phyloP scores from a whole-genome alignment of 1,140 invertebrate genomes.

The Nasonia longicornis region DNA sequence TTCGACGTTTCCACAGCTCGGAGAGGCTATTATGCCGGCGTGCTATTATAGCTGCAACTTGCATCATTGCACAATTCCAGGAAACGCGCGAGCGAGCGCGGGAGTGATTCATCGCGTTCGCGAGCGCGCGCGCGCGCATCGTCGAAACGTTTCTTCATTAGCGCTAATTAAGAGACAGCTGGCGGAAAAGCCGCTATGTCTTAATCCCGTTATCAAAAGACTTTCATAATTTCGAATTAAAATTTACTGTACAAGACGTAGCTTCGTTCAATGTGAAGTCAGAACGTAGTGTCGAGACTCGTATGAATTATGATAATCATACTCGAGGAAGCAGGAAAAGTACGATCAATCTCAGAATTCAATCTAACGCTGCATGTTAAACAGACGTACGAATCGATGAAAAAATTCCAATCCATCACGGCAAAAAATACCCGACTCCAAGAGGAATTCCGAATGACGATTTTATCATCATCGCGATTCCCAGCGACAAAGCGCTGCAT shows the following conservation, averaged over 20 bases:
- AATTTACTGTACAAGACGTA: not conserved
- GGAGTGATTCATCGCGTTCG: conserved; percentile 17
- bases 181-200: not conserved
- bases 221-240: not conserved
- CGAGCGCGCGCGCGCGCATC: not conserved
- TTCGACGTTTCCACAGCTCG: not conserved
- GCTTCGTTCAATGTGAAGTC: too few species aligned
- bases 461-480: too few species aligned
- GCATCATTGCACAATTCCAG: conserved; percentile 24
- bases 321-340: too few species aligned
- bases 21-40: not conserved
- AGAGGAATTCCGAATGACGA: too few species aligned
- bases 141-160: conserved; percentile 25
- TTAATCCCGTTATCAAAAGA: conserved; percentile 16
- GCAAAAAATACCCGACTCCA: too few species aligned
- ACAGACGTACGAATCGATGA: too few species aligned
- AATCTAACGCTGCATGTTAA: too few species aligned
- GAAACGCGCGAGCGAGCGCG: not conserved
- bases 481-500: too few species aligned
- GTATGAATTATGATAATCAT: too few species aligned
- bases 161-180: not conserved
- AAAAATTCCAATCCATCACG: too few species aligned
- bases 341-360: too few species aligned
- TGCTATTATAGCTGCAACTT: conserved; percentile 15
- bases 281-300: too few species aligned